These are phyloP conservation scores for Lithophane ornitopus DNA, from an alignment of 2,888 invertebrate species.

Conservation along the genomic window DNA sequence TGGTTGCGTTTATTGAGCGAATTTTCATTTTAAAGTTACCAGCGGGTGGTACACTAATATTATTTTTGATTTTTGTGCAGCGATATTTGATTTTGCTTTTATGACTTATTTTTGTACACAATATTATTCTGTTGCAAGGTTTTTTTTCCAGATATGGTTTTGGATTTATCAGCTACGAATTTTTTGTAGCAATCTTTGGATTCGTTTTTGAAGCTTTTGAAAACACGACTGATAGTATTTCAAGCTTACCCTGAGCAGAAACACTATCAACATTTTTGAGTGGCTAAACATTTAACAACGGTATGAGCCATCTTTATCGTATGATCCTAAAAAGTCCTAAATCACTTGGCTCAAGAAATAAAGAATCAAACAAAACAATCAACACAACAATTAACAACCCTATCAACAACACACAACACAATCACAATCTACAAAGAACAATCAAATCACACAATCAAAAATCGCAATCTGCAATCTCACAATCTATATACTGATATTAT, in stretches of 20 bases:
- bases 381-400: too few species aligned
- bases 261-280: background rate
- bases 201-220: background rate
- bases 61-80: constrained; percentile 1
- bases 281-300: background rate
- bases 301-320: background rate
- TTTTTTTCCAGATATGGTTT: background rate
- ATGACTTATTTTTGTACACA: background rate
- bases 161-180: background rate
- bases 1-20: background rate
- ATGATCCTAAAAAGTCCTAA: too few species aligned
- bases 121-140: background rate
- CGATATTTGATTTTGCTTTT: background rate
- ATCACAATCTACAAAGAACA: too few species aligned
- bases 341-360: background rate
- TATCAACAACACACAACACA: too few species aligned
- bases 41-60: background rate
- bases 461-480: too few species aligned
- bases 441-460: too few species aligned
- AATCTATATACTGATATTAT: background rate
- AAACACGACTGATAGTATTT: background rate
- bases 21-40: constrained; percentile 16
- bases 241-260: too few species aligned
- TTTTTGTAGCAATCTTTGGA: background rate
- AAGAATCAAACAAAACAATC: too few species aligned